Evolutionary conservation across 2,888 invertebrate species (phyloP).

Genomic region (Selenia dentaria): DNA sequence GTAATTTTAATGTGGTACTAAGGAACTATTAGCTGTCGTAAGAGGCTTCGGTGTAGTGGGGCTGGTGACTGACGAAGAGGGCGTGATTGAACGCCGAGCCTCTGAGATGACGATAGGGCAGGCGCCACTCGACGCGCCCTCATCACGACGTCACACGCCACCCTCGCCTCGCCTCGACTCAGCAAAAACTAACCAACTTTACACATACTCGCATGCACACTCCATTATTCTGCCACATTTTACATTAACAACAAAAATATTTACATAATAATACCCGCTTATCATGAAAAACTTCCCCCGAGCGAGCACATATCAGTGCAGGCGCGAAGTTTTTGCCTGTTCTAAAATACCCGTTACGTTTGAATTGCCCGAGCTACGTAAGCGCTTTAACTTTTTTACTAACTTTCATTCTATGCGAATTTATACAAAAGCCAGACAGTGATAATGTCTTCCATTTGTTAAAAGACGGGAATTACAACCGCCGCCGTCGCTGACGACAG

Average conservation of each 20-base stretch:
- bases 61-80: constrained; percentile 50
- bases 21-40: constrained; percentile 44
- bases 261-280: constrained; percentile 39
- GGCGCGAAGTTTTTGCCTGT: constrained; percentile 51
- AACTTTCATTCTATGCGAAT: constrained; percentile 75
- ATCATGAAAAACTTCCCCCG: constrained; percentile 45
- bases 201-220: constrained; percentile 5
- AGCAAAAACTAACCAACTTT: constrained; percentile 34
- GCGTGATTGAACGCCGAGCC: constrained; percentile 44
- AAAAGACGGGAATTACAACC: constrained; percentile 75
- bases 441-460: constrained; percentile 81
- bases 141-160: constrained; percentile 24
- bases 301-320: constrained; percentile 42
- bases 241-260: constrained; percentile 32
- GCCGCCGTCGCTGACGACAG: constrained; percentile 64
- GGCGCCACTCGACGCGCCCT: constrained; percentile 36
- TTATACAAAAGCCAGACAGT: constrained; percentile 75
- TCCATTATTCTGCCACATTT: constrained; percentile 21
- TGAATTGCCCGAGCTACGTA: constrained; percentile 62
- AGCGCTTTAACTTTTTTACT: constrained; percentile 70
- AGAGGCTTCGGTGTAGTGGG: constrained; percentile 43
- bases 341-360: constrained; percentile 62
- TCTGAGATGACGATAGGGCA: constrained; percentile 56
- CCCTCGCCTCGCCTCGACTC: constrained; percentile 35
- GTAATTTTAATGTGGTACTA: constrained; percentile 41